phyloP scores from a whole-genome alignment of 2,888 invertebrate species.

The Acrobasis suavella region DNA sequence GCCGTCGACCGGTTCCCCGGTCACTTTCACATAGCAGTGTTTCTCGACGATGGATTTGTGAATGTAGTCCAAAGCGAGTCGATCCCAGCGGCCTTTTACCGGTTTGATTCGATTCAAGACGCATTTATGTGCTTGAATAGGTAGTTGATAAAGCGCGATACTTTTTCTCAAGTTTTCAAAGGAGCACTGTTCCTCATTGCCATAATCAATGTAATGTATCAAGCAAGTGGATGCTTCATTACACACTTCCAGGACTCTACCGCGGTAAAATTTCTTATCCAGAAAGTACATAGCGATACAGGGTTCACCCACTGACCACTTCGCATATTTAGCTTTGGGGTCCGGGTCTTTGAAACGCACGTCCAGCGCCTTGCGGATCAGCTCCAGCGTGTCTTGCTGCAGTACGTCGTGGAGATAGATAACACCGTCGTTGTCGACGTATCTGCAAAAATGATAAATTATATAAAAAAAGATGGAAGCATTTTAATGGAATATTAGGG shows the following conservation, averaged over 20 bases:
- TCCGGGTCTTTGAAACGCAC: conserved; percentile 68
- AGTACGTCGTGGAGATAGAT: conserved; percentile 65
- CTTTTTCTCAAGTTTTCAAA: conserved; percentile 83
- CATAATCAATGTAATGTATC: conserved; percentile 91
- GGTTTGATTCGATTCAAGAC: conserved; percentile 70
- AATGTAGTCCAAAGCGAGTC: conserved; percentile 83
- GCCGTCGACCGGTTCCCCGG: conserved; percentile 56
- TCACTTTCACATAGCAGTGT: conserved; percentile 73
- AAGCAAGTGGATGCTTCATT: conserved; percentile 62
- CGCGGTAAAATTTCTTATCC: conserved; percentile 88
- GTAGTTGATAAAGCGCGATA: conserved; percentile 84
- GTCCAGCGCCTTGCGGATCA: conserved; percentile 77
- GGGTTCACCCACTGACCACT: conserved; percentile 84
- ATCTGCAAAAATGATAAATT: conserved; percentile 45
- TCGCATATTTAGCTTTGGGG: conserved; percentile 69
- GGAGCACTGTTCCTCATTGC: conserved; percentile 86
- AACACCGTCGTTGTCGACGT: conserved; percentile 71
- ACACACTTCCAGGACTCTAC: conserved; percentile 76
- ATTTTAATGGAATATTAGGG: too few relatives aligned
- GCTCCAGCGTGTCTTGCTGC: conserved; percentile 64
- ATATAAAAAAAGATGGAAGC: background rate
- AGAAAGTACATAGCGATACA: conserved; percentile 86
- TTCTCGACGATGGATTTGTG: conserved; percentile 83
- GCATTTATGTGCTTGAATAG: conserved; percentile 85
- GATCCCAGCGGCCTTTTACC: conserved; percentile 65